Base-by-base conservation (phyloP, 2,888 invertebrate genomes). In the Epistrophella euchroma region DNA sequence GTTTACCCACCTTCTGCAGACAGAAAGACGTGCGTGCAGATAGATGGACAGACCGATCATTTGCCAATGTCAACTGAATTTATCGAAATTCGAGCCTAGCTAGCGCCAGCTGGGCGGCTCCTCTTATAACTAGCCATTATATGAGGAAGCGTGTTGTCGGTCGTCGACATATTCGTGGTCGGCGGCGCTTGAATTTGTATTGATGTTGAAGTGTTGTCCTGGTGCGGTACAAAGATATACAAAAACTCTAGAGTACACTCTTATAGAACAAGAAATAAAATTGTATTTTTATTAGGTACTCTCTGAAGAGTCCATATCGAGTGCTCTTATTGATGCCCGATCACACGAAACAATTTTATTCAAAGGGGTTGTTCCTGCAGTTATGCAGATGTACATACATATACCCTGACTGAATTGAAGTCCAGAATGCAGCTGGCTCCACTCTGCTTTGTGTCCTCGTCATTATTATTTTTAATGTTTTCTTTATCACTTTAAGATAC, bases 1-100 rank as follows among this genome's bases (percentile, higher is more conserved):
- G 84, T 62, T 79, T 79, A 62, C 71, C 84, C 80, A 79, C 84
- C 84, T 84, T 75, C 84, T 10, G 52, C 32, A 84, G 84, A 80
- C 80, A 64, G 19, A 55, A 2, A 13, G 19, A 64, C 28, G 17
- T 45, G n/a, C 17, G 28, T 11, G 17, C 15, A 15, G 35, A 58
- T 17, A 56, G 32, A 37, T 13, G 15, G 19, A 58, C 35, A 56
- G 17, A 37, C 35, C 55, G 45, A 66, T 66, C 68, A 73, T 79
- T 84, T 71, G 84, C 75, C 79, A 84, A 84, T 43, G 56, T 56
- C 35, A 55, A 55, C 35, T 19, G 76, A 19, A 56, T 25, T 3
- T 25, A 25, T 50, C 19, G 79, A 55, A 78, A 78, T 71, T 56
- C 11, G 77, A 85, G 72, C 37, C 60, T 80, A 28, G 25, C 25